Conservation (phyloP, 2,797 vertebrate genomes). For the Chelmon rostratus region DNA sequence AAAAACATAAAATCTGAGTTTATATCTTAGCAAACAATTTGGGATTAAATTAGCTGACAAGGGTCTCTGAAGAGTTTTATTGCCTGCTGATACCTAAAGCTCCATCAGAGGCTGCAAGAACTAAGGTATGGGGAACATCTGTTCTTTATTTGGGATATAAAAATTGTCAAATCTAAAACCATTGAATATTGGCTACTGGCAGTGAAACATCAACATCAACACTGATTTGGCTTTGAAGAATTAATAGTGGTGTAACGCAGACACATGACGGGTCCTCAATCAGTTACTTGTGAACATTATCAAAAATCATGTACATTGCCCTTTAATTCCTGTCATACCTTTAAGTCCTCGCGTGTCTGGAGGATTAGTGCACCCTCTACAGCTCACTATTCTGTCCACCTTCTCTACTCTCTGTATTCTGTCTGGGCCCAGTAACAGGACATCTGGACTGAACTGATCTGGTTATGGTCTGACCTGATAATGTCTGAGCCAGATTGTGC, state of each 20-base stretch:
- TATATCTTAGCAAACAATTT: neutral
- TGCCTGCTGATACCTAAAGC: neutral
- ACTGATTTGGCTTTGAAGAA: neutral
- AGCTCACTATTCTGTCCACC: neutral
- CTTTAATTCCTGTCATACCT: neutral
- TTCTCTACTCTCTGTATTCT: slow-evolving; percentile 12
- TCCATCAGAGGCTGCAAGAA: too few species aligned
- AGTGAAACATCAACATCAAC: neutral
- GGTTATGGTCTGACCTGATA: slow-evolving; percentile 50
- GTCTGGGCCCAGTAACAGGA: slow-evolving; percentile 45
- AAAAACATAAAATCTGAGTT: neutral
- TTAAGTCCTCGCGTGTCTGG: neutral
- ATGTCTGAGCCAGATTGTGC: slow-evolving; percentile 24
- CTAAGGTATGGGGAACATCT: neutral
- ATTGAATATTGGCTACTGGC: neutral
- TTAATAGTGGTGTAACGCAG: slow-evolving; percentile 10
- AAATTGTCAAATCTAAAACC: neutral
- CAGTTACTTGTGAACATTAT: neutral
- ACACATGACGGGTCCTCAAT: neutral
- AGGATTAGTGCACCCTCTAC: slow-evolving; percentile 6
- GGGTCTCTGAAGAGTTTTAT: neutral
- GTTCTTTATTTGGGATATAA: neutral
- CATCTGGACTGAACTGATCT: slow-evolving; percentile 51
- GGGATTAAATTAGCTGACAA: neutral
- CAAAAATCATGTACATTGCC: neutral